These are phyloP conservation scores for Cassiopea xamachana DNA, from an alignment of 30 jellyfish, hydroid and myxozoan genomes.

Conservation along the genomic window DNA sequence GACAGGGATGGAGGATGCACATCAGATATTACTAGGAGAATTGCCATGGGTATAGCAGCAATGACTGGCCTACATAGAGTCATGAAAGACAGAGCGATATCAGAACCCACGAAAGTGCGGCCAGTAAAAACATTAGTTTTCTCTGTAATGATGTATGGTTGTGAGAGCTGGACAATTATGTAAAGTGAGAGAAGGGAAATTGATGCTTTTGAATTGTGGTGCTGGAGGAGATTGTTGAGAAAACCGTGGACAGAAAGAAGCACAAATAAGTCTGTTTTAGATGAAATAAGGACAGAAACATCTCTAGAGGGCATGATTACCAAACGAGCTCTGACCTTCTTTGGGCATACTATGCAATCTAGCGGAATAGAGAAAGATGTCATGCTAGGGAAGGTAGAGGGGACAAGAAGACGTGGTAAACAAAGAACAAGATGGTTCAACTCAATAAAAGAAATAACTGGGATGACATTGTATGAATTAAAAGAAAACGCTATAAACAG, in stretches of 20 bases:
- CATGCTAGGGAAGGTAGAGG: too few species aligned
- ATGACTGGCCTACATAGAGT: background rate
- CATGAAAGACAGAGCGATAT: slow-evolving; percentile 9
- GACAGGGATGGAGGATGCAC: slow-evolving; percentile 5
- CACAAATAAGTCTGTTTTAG: background rate
- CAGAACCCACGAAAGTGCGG: slow-evolving; percentile 10
- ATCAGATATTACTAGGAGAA: background rate
- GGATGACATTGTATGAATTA: too few species aligned
- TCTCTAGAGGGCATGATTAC: slow-evolving; percentile 34
- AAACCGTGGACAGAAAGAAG: slow-evolving; percentile 20
- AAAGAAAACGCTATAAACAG: too few species aligned
- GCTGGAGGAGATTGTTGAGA: background rate
- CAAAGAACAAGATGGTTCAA: too few species aligned
- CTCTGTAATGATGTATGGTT: slow-evolving; percentile 16
- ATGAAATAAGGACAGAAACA: slow-evolving; percentile 19
- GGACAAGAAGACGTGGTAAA: too few species aligned
- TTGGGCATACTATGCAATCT: slow-evolving; percentile 31
- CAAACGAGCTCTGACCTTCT: slow-evolving; percentile 18
- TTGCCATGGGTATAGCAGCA: background rate
- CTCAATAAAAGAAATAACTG: too few species aligned
- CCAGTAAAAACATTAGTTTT: background rate
- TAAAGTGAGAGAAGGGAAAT: slow-evolving; percentile 16
- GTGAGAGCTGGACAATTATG: slow-evolving; percentile 23
- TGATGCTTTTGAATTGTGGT: slow-evolving; percentile 20
- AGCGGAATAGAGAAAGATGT: slow-evolving; percentile 31